These are phyloP conservation scores for Amphiprion ocellaris DNA, from an alignment of 2,113 vertebrate genomes.

Conservation along the genomic window DNA sequence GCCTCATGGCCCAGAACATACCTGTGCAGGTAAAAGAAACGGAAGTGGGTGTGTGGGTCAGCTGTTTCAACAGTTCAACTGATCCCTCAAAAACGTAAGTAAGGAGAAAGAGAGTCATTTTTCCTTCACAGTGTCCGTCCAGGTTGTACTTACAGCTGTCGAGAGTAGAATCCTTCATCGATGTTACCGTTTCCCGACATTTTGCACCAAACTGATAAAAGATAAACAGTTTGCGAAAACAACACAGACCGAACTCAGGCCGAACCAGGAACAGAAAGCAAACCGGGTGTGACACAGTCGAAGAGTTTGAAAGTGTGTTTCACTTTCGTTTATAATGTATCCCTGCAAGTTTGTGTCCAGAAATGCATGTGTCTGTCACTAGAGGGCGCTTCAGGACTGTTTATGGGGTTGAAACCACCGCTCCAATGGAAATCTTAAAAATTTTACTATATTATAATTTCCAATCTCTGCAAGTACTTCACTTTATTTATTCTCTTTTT, in stretches of 20 bases:
- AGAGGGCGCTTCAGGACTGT: slow-evolving; percentile 40
- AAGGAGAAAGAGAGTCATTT: no score
- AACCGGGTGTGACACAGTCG: rapidly evolving
- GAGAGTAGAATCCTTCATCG: slow-evolving; percentile 86
- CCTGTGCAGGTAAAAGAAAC: slow-evolving; percentile 68
- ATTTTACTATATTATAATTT: no score
- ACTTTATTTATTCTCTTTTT: neutral
- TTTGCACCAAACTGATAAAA: neutral
- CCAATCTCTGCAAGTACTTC: no score
- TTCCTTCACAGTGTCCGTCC: no score
- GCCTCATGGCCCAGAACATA: slow-evolving; percentile 88
- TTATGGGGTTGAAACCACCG: neutral
- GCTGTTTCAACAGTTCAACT: rapidly evolving
- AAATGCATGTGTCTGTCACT: slow-evolving; percentile 11
- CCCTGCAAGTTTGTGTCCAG: no score
- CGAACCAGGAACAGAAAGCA: neutral
- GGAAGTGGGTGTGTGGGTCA: no score
- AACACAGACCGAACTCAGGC: no score
- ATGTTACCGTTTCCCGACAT: slow-evolving; percentile 70
- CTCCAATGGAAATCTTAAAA: neutral
- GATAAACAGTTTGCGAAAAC: neutral
- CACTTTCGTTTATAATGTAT: slow-evolving; percentile 67
- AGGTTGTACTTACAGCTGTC: slow-evolving; percentile 88
- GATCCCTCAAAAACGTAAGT: rapidly evolving
- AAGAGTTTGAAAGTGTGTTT: slow-evolving; percentile 14